Evolutionary conservation across 2,113 vertebrate species (phyloP).

Genomic region (Isurus oxyrinchus): DNA sequence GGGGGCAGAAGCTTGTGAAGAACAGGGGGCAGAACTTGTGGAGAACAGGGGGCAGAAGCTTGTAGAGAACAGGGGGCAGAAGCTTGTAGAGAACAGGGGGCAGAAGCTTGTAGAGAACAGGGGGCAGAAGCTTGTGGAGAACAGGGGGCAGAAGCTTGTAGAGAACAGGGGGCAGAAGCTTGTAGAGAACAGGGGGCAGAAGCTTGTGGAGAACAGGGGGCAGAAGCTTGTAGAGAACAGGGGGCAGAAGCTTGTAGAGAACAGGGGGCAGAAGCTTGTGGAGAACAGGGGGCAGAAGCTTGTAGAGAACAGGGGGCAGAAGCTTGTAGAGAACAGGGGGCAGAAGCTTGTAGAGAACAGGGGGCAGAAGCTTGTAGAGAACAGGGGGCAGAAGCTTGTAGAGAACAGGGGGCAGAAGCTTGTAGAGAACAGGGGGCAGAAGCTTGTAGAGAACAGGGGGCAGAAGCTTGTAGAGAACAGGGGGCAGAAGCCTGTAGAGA

Average conservation of each 20-base stretch:
- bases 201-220: neutral
- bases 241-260: neutral
- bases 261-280: neutral
- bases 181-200: too few species aligned
- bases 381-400: too few species aligned
- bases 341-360: neutral
- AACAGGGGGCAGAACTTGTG: too few species aligned
- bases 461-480: too few species aligned
- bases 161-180: neutral
- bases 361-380: too few species aligned
- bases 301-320: neutral
- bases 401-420: neutral
- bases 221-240: neutral
- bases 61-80: too few species aligned
- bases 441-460: neutral
- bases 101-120: too few species aligned
- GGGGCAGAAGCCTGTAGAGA: too few species aligned
- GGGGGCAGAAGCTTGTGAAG: neutral
- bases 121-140: neutral
- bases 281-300: neutral
- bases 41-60: too few species aligned
- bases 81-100: neutral
- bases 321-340: neutral
- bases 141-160: too few species aligned
- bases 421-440: neutral